A percentile compares a stretch with the other conserved stretches of the same genome.
These are phyloP conservation scores for Vanessa atalanta DNA, from an alignment of 1,140 invertebrate genomes.

Conservation along the genomic window DNA sequence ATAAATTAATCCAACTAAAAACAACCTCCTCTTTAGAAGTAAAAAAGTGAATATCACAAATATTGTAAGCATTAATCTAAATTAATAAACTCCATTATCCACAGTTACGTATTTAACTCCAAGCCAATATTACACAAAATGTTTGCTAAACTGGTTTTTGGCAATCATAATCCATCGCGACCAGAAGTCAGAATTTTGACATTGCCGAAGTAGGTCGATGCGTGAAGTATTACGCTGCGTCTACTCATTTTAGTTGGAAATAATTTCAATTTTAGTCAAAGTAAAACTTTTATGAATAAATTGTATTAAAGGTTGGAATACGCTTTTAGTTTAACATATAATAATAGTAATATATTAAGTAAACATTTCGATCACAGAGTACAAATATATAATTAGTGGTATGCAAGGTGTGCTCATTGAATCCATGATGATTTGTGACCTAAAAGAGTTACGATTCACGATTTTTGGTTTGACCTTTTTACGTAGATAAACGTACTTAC, in stretches of 20 bases:
- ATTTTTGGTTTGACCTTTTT: too few relatives aligned
- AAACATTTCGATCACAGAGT: too few relatives aligned
- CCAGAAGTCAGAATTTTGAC: conserved; percentile 21
- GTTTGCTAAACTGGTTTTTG: conserved; percentile 16
- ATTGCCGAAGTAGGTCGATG: conserved; percentile 23
- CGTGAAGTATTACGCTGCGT: background rate
- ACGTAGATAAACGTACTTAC: too few relatives aligned
- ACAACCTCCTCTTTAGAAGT: background rate
- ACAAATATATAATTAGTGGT: too few relatives aligned
- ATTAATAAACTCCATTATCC: background rate
- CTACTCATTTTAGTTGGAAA: background rate
- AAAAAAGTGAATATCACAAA: background rate
- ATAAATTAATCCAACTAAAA: too few relatives aligned
- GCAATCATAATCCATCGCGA: conserved; percentile 24
- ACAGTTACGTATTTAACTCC: background rate
- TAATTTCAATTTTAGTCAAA: background rate
- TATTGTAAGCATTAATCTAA: background rate
- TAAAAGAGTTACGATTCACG: too few relatives aligned
- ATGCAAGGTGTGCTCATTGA: too few relatives aligned
- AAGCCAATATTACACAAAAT: background rate
- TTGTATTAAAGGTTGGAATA: background rate
- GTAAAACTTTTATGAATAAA: background rate
- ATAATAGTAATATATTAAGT: too few relatives aligned
- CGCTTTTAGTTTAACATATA: too few relatives aligned
- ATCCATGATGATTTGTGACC: too few relatives aligned